phyloP scores from a whole-genome alignment of 2,797 vertebrate species.

The Falco columbarius region DNA sequence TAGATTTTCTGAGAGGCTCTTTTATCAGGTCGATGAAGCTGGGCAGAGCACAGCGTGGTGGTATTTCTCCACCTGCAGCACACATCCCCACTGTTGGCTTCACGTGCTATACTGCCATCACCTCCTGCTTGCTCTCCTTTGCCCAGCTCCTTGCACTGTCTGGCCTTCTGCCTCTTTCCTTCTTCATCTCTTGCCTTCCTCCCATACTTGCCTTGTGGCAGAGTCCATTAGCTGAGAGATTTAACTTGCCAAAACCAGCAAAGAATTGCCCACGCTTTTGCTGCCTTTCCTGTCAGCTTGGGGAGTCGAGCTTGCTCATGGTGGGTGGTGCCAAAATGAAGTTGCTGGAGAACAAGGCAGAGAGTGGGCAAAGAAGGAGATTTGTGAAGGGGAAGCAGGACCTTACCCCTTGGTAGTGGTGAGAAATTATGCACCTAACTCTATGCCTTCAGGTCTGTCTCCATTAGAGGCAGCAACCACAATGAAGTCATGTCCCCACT shows the following conservation, averaged over 20 bases:
- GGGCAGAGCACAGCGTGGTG: neutral
- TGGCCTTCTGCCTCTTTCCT: neutral
- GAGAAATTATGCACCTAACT: neutral
- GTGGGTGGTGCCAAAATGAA: neutral
- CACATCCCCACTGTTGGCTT: neutral
- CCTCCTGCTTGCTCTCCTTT: neutral
- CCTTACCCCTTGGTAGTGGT: neutral
- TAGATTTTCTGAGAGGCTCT: neutral
- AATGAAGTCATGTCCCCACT: neutral
- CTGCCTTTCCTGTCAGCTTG: neutral
- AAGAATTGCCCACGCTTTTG: neutral
- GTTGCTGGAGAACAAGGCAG: accelerated
- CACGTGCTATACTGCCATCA: neutral
- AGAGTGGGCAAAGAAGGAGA: neutral
- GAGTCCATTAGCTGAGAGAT: neutral
- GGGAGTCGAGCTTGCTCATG: neutral
- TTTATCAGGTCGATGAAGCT: neutral
- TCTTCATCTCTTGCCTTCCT: neutral
- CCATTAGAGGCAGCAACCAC: neutral
- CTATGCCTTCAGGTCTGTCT: neutral
- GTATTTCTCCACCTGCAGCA: neutral
- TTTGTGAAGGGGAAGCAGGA: neutral
- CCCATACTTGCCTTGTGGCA: neutral
- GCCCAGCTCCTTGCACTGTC: neutral
- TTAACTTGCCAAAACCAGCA: neutral